Evolutionary conservation across 2,888 invertebrate genomes (phyloP), one percentile per base, ranked within the genome.

Genomic region (Ommatoiulus sabulosus): DNA sequence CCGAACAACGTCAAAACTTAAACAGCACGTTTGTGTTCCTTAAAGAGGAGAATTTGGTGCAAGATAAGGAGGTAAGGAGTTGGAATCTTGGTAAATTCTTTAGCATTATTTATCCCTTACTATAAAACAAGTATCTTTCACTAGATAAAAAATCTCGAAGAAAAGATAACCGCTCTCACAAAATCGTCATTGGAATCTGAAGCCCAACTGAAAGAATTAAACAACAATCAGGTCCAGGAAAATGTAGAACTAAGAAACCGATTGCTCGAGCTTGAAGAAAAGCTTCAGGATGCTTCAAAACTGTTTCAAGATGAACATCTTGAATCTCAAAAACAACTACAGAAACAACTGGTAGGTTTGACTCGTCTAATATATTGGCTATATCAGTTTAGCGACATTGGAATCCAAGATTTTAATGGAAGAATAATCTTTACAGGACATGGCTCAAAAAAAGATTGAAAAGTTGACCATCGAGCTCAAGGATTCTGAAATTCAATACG

Each of bases 361-460:
- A 4, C 24, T 3, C 24, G 80, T 35, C 12, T 35, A 35, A 35
- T 35, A 35, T 35, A 35, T 35, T 35, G 35, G 35, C 35, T 35
- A 35, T 1, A 2, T 2, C 35, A 35, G 35, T 35, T n/a, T n/a
- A 5, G 12, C 24, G 20, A 72, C 48, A 48, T 48, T 72, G n/a
- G 24, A 6, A 24, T 15, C 52, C 3, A 48, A 35, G 35, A 48
- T 48, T 72, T 72, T 72, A 72, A 72, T 8, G 8, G 8, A 72
- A 20, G 8, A 72, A 20, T 24, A 24, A 3, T 24, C 12, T 35
- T 80, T 80, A 12, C 35, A 80, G 80, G 35, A 80, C 24, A 12
- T 15, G 44, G 48, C 86, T 86, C 86, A n/a, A 86, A 86, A 86
- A 20, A 86, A 44, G 12, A 86, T 86, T 17, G 86, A 86, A 17